A percentile compares a stretch with the other conserved stretches of the same genome.
phyloP scores from a whole-genome alignment of 1,140 invertebrate species.

The Listronotus bonariensis region DNA sequence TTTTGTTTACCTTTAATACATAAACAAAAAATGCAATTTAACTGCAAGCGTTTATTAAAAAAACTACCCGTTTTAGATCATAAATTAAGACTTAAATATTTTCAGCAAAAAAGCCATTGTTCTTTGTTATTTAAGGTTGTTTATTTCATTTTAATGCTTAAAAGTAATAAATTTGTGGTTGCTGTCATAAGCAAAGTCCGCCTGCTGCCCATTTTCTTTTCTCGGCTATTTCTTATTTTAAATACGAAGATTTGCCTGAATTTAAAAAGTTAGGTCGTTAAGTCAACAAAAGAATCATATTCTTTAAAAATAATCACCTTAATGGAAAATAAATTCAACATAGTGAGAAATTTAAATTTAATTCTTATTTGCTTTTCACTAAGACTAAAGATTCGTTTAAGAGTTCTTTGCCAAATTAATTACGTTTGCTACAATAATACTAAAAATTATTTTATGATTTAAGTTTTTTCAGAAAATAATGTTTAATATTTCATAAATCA shows the following conservation, averaged over 20 bases:
- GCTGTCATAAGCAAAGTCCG: conserved; percentile 40
- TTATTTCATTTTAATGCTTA: conserved; percentile 19
- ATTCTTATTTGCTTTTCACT: too few species aligned
- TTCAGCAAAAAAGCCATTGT: conserved; percentile 17
- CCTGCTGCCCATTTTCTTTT: conserved; percentile 30
- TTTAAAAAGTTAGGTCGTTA: conserved; percentile 20
- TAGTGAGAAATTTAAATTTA: conserved; percentile 43
- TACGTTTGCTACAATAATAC: too few species aligned
- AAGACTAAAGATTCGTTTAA: too few species aligned
- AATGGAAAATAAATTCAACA: conserved; percentile 17
- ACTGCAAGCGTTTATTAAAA: too few species aligned
- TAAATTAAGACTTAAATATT: conserved; percentile 18
- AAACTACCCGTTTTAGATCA: too few species aligned
- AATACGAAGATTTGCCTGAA: conserved; percentile 29
- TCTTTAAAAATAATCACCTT: conserved; percentile 11
- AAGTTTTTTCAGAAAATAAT: too few species aligned
- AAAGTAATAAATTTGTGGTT: conserved; percentile 28
- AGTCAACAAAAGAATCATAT: conserved; percentile 10
- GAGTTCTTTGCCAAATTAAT: too few species aligned
- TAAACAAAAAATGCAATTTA: conserved; percentile 59
- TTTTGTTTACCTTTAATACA: too few species aligned
- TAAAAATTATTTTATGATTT: too few species aligned
- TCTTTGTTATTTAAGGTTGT: conserved; percentile 29
- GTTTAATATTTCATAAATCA: too few species aligned
- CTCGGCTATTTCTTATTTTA: conserved; percentile 37